Evolutionary conservation across 1,140 invertebrate genomes (phyloP).

Genomic region (Geopemphigus sp.): DNA sequence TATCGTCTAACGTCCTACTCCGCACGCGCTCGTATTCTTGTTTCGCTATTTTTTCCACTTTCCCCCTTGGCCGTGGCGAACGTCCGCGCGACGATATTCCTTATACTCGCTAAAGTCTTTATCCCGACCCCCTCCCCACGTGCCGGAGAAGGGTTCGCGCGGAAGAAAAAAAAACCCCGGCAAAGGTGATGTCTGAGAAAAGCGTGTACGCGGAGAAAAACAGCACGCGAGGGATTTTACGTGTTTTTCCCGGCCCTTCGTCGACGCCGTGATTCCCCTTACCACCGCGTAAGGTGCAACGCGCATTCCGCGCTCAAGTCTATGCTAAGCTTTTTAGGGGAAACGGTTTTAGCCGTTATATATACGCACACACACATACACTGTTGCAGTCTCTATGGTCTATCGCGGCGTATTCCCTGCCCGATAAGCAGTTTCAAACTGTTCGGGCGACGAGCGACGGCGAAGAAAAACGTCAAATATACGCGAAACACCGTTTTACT

Average conservation of each 20-base stretch:
- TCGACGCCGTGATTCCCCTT: not conserved
- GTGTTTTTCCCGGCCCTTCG: not conserved
- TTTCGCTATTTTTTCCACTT: not conserved
- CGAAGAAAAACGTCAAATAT: slow-evolving; percentile 9
- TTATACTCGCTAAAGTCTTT: slow-evolving; percentile 6
- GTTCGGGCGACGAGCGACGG: not conserved
- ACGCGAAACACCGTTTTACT: slow-evolving; percentile 38
- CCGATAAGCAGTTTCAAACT: slow-evolving; percentile 34
- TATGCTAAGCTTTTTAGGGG: slow-evolving; percentile 41
- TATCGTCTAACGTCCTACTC: slow-evolving; percentile 43
- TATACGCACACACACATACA: no score
- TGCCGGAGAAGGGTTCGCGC: not conserved
- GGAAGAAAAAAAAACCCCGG: slow-evolving; percentile 1
- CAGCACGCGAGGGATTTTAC: slow-evolving; percentile 46
- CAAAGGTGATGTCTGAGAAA: slow-evolving; percentile 7
- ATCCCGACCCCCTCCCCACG: not conserved
- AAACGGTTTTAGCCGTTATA: slow-evolving; percentile 29
- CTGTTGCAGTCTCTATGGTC: slow-evolving; percentile 6
- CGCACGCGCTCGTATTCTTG: not conserved
- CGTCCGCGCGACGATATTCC: not conserved
- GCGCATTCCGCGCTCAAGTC: not conserved
- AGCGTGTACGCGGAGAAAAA: slow-evolving; percentile 13
- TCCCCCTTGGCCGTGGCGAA: not conserved
- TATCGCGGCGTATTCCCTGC: not conserved
- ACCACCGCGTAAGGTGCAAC: not conserved